phyloP scores from a whole-genome alignment of 2,113 vertebrate genomes.

The Porphyrio hochstetteri region DNA sequence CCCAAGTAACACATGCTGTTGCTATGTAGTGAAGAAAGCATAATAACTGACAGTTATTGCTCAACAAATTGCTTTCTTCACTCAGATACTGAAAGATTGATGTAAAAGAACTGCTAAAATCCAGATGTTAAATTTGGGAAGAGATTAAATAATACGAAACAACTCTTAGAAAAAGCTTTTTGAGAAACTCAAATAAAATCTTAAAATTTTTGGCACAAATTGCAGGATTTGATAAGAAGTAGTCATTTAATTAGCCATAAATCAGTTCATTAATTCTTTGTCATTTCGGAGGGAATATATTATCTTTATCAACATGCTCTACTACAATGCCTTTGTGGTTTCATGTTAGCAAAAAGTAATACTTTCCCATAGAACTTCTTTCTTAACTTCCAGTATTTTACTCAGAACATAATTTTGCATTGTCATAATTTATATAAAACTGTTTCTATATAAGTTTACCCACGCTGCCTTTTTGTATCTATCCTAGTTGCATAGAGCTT shows the following conservation, averaged over 20 bases:
- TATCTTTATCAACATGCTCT: background rate
- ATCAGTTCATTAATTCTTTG: background rate
- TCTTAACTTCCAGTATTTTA: background rate
- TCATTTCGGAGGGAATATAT: background rate
- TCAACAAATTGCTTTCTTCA: background rate
- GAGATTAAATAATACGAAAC: background rate
- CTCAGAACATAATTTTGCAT: background rate
- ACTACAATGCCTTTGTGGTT: background rate
- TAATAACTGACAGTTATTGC: background rate
- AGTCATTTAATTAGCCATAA: background rate
- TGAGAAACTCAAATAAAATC: background rate
- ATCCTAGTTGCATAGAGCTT: background rate
- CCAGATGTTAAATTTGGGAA: background rate
- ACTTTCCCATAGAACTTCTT: background rate
- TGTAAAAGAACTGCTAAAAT: background rate
- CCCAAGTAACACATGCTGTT: background rate
- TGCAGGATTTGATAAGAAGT: background rate
- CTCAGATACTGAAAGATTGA: background rate
- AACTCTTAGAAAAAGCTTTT: background rate
- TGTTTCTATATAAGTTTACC: background rate
- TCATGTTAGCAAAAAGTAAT: background rate
- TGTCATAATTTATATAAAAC: background rate
- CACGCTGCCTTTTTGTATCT: background rate
- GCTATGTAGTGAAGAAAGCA: background rate
- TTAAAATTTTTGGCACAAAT: background rate